Conservation (phyloP, 1,140 invertebrate genomes). For the Idris sp. region DNA sequence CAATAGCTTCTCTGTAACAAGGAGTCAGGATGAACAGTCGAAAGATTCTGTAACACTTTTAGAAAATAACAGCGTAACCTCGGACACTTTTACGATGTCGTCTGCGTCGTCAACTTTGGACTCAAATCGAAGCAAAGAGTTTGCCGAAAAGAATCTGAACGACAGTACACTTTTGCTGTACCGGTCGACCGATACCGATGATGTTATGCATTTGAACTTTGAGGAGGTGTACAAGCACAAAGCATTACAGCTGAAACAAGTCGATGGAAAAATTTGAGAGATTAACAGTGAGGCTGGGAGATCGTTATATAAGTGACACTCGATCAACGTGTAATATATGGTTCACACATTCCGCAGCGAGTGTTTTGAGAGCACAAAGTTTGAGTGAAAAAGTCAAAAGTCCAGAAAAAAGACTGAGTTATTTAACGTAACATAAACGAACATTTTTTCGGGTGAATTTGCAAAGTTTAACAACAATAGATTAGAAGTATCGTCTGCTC, state of each 20-base stretch:
- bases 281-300: no score
- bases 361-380: slow-evolving; percentile 79
- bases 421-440: slow-evolving; percentile 81
- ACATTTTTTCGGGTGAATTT: slow-evolving; percentile 82
- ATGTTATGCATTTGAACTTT: slow-evolving; percentile 75
- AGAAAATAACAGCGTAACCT: slow-evolving; percentile 30
- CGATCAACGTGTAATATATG: slow-evolving; percentile 82
- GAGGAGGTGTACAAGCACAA: slow-evolving; percentile 79
- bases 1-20: slow-evolving; percentile 1
- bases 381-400: slow-evolving; percentile 80
- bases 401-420: slow-evolving; percentile 82
- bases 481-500: slow-evolving; percentile 71
- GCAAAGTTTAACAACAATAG: slow-evolving; percentile 66
- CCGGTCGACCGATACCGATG: slow-evolving; percentile 65
- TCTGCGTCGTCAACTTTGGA: slow-evolving; percentile 24
- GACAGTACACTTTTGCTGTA: slow-evolving; percentile 54
- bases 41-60: slow-evolving; percentile 31
- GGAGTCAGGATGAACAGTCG: slow-evolving; percentile 22
- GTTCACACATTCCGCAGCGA: slow-evolving; percentile 77
- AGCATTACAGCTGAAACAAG: no score
- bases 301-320: slow-evolving; percentile 83
- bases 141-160: slow-evolving; percentile 25
- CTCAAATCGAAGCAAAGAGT: slow-evolving; percentile 43
- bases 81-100: slow-evolving; percentile 39
- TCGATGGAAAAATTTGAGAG: no score